Percentiles rank a stretch among this genome's conserved stretches.
phyloP scores from a whole-genome alignment of 2,888 invertebrate species.

The Pomacea canaliculata region DNA sequence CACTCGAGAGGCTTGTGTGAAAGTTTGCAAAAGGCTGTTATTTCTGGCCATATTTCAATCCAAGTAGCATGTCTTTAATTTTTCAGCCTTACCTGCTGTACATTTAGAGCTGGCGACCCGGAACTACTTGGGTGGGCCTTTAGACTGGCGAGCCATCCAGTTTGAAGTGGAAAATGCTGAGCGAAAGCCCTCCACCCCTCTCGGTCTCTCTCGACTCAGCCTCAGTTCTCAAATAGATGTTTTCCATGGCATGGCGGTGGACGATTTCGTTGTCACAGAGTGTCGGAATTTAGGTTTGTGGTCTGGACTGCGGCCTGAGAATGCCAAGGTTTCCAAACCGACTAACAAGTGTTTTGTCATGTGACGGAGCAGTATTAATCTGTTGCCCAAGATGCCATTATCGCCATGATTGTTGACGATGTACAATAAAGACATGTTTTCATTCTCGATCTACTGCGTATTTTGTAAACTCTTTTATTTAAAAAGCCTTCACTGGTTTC shows the following conservation, averaged over 20 bases:
- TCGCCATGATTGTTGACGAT: no score
- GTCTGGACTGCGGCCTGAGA: slow-evolving; percentile 60
- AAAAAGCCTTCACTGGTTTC: no score
- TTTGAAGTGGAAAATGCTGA: slow-evolving; percentile 53
- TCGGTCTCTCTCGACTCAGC: slow-evolving; percentile 54
- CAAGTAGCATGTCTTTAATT: neutral
- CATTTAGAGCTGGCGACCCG: slow-evolving; percentile 64
- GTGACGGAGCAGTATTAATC: neutral
- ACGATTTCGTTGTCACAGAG: slow-evolving; percentile 63
- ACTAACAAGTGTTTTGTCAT: slow-evolving; percentile 6
- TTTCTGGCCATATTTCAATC: no score
- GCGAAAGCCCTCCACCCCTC: slow-evolving; percentile 48
- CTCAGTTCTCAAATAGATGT: slow-evolving; percentile 53
- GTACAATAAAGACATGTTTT: no score
- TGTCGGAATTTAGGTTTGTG: slow-evolving; percentile 59
- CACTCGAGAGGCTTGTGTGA: no score
- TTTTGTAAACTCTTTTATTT: no score
- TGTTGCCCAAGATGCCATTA: no score
- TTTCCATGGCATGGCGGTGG: slow-evolving; percentile 61
- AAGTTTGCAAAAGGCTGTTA: no score
- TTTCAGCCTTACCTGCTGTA: slow-evolving; percentile 63
- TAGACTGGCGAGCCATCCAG: slow-evolving; percentile 52
- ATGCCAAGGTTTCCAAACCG: slow-evolving; percentile 28
- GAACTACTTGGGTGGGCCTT: slow-evolving; percentile 63
- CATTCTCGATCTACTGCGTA: no score